A percentile compares a stretch with the other conserved stretches of the same genome.
phyloP scores from a whole-genome alignment of 2,797 vertebrate genomes.

The Loris lydekkerianus region DNA sequence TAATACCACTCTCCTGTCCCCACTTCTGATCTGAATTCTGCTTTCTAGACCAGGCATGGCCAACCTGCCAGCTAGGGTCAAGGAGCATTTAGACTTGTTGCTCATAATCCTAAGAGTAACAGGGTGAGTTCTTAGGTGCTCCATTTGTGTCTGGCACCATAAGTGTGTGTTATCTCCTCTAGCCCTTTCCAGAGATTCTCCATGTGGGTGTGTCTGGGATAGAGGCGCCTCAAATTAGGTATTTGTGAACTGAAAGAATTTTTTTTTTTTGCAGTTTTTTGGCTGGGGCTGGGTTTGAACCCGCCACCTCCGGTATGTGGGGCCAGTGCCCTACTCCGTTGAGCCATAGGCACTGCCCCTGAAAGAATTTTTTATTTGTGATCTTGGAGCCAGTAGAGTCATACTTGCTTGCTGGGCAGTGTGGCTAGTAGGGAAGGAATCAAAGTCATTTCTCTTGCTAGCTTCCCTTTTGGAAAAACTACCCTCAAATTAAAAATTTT shows the following conservation, averaged over 20 bases:
- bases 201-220: not conserved
- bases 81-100: not conserved
- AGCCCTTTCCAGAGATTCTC: not conserved
- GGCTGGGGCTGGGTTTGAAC: no score
- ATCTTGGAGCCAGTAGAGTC: not conserved
- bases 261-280: not conserved
- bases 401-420: not conserved
- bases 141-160: accelerated
- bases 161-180: not conserved
- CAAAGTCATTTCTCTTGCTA: not conserved
- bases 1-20: not conserved
- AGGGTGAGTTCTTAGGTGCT: not conserved
- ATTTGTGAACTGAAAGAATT: not conserved
- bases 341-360: no score
- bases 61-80: not conserved
- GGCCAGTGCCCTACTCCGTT: no score
- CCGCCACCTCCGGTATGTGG: no score
- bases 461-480: conserved; percentile 7
- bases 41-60: not conserved
- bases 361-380: not conserved
- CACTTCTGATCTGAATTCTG: not conserved
- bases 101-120: not conserved
- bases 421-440: not conserved
- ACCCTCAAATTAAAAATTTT: not conserved
- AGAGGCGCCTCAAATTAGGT: not conserved